phyloP scores from a whole-genome alignment of 2,888 invertebrate species.

The Zhuqinia jingwanae region DNA sequence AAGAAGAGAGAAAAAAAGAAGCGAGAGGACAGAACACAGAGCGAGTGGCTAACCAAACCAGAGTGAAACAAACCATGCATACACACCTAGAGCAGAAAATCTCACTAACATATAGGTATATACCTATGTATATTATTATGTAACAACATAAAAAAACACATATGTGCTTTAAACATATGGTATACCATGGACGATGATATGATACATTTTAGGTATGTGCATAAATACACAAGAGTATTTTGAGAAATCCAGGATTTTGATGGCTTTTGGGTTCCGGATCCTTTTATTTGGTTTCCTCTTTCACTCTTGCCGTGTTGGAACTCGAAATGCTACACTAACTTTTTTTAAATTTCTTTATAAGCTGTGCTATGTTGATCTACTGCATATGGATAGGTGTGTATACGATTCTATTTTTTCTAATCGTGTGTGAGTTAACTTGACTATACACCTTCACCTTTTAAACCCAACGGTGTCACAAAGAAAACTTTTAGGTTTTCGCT shows the following conservation, averaged over 20 bases:
- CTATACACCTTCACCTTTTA: conserved; percentile 23
- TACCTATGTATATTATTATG: no score
- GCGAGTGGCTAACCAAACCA: conserved; percentile 26
- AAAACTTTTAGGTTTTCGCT: not conserved
- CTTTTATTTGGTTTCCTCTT: conserved; percentile 69
- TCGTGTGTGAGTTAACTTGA: no score
- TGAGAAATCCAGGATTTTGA: conserved; percentile 58
- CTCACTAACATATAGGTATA: no score
- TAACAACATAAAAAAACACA: no score
- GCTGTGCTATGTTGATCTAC: not conserved
- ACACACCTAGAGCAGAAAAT: no score
- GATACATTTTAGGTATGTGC: no score
- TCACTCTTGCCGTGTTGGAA: conserved; percentile 52
- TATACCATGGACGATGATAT: no score
- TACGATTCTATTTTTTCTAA: not conserved
- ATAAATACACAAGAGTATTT: conserved; percentile 25
- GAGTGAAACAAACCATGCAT: conserved; percentile 12
- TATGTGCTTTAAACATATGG: no score
- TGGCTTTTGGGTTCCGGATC: conserved; percentile 63
- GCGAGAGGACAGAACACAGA: not conserved
- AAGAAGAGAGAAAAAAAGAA: not conserved
- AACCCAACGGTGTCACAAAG: not conserved
- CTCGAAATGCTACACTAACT: conserved; percentile 19
- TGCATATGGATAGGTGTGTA: not conserved
- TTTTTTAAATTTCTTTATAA: not conserved